Evolutionary conservation across 1,140 invertebrate species (phyloP).

Genomic region (Lasaia peninsularis): DNA sequence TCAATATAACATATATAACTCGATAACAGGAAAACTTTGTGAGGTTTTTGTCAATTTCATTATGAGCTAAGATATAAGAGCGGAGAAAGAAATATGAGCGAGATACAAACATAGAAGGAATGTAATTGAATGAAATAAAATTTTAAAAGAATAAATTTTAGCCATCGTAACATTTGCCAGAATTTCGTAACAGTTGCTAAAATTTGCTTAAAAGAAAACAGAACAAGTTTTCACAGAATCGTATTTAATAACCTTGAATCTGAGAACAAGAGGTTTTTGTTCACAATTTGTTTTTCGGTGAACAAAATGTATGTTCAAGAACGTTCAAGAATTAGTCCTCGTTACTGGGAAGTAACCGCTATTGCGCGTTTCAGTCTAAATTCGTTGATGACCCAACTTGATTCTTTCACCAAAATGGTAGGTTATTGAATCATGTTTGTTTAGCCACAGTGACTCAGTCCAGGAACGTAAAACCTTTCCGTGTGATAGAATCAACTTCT

Average conservation of each 20-base stretch:
- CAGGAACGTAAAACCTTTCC: constrained; percentile 16
- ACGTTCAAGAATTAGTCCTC: constrained; percentile 1
- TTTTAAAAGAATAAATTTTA: too few species aligned
- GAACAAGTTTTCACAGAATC: not conserved
- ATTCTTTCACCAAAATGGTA: constrained; percentile 48
- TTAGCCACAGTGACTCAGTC: constrained; percentile 31
- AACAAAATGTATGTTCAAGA: not conserved
- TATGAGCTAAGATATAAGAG: too few species aligned
- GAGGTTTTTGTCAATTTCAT: too few species aligned
- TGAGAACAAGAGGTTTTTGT: constrained; percentile 10
- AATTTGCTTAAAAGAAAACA: constrained; percentile 2
- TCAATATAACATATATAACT: too few species aligned
- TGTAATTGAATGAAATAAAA: too few species aligned
- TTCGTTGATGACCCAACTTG: constrained; percentile 38
- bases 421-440: constrained; percentile 45
- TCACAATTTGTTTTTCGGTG: constrained; percentile 1
- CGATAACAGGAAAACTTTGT: too few species aligned
- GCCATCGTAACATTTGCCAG: not conserved
- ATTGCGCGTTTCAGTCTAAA: constrained; percentile 34
- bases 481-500: too few species aligned
- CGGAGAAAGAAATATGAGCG: too few species aligned
- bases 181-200: not conserved
- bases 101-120: too few species aligned
- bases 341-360: not conserved
- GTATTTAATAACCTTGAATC: not conserved